Percentiles rank a stretch among this genome's conserved stretches.
Evolutionary conservation across 2,113 vertebrate genomes (phyloP).

Genomic region (Bos indicus): DNA sequence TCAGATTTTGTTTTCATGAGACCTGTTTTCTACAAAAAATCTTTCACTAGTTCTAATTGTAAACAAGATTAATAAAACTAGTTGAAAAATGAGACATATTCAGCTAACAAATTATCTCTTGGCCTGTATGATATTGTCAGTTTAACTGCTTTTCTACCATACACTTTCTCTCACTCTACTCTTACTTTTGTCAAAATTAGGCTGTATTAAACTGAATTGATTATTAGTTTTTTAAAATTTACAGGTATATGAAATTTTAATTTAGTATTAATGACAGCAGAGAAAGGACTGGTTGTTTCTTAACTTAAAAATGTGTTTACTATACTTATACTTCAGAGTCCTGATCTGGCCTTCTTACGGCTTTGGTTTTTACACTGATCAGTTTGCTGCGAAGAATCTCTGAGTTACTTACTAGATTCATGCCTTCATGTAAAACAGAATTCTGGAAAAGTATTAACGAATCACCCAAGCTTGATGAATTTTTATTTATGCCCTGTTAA

Average conservation of each 20-base stretch:
- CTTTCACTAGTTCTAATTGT: not conserved
- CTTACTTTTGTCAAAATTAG: not conserved
- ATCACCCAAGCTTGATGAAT: not conserved
- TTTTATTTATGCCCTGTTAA: not conserved
- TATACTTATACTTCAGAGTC: not conserved
- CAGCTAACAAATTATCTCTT: not conserved
- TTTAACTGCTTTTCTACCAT: not conserved
- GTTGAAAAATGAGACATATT: not conserved
- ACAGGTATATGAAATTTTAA: not conserved
- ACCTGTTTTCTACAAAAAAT: not conserved
- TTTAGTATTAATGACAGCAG: not conserved
- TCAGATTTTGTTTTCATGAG: not conserved
- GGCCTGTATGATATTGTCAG: not conserved
- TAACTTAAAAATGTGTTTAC: not conserved
- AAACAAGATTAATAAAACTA: not conserved
- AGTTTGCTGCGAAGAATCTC: not conserved
- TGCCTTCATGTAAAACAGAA: not conserved
- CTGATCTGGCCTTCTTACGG: not conserved
- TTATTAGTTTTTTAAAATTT: not conserved
- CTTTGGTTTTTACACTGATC: not conserved
- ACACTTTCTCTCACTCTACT: not conserved
- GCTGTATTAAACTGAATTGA: not conserved
- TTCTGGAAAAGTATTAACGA: not conserved
- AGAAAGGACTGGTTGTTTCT: not conserved
- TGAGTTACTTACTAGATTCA: not conserved